Conservation (phyloP, 2,113 vertebrate genomes). For the Platichthys stellatus region DNA sequence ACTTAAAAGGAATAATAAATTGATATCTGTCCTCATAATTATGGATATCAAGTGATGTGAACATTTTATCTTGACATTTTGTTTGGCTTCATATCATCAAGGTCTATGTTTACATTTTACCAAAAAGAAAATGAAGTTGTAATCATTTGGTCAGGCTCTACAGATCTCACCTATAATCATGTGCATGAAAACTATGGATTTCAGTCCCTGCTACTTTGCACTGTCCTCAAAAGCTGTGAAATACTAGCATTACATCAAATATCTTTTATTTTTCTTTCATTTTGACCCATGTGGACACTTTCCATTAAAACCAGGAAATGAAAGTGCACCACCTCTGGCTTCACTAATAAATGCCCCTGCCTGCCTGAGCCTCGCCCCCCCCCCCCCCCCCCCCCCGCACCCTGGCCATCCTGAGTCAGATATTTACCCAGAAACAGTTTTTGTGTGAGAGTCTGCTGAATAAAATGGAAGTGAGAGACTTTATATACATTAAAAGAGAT, state of each 20-base stretch:
- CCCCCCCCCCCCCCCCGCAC: conserved; percentile 23
- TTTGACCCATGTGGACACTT: conserved; percentile 79
- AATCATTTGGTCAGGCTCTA: neutral
- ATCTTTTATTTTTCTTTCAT: conserved; percentile 62
- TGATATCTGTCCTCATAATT: too few relatives aligned
- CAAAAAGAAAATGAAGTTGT: too few relatives aligned
- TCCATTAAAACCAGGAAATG: conserved; percentile 79
- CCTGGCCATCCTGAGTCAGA: conserved; percentile 29
- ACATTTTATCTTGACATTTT: too few relatives aligned
- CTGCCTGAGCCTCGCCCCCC: too few relatives aligned
- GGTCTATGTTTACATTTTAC: too few relatives aligned
- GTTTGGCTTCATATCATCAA: too few relatives aligned
- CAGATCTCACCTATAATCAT: neutral
- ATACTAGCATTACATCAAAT: conserved; percentile 79
- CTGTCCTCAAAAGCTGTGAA: conserved; percentile 78
- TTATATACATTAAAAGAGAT: neutral
- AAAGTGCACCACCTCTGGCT: conserved; percentile 73
- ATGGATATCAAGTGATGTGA: too few relatives aligned
- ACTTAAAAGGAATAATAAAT: too few relatives aligned
- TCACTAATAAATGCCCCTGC: conserved; percentile 70
- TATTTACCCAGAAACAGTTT: neutral
- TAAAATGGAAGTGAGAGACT: neutral
- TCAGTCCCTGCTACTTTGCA: neutral
- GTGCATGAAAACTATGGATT: neutral
- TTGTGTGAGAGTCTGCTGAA: neutral